Base-by-base conservation (phyloP, 2,797 vertebrate species). In the Mormyrus hasselquistii region DNA sequence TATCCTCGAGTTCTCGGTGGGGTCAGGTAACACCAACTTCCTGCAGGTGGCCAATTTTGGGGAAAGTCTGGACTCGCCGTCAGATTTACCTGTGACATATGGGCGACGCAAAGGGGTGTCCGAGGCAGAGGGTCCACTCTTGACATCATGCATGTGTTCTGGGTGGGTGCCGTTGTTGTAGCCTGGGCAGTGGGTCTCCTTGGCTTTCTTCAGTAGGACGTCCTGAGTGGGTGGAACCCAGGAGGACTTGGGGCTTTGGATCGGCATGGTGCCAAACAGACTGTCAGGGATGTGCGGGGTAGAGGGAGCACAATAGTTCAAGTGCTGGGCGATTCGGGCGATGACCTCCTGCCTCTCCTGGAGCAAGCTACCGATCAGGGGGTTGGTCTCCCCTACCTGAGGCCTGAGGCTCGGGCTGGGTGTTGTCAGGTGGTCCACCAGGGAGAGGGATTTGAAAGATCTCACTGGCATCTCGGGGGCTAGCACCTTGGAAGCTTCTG, bases 331-430 rank as follows among this genome's bases (percentile, higher is more conserved):
- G 57, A 99, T 99, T 92, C 99, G 97, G 89, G 98, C 98, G 2
- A 99, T 99, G 89, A 99, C 97, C 93, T 99, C 98, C 91, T 99
- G 98, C 89, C 98, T 96, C 89, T 99, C 98, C 91, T 99, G 98
- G 93, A 99, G 97, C 92, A 99, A 95, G 83, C 97, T 98, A 88
- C 97, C 98, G 92, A 99, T 99, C 92, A 99, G 94, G 90, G 98
- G 98, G 93, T 98, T 98, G 44, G 96, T 95, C 92, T 99, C 98
- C 12, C 94, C 95, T 0, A 93, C 91, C 9, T 95, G 53, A 25
- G 96, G 95, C 90, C 95, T 95, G 16, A 96, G 95, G 90, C 95
- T 95, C 29, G 95, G 95, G 90, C 92, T 95, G 59, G 95, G 95
- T 0, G 95, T 92, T 44, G 93, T 82, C 88, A 86, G 92, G 0